Percentiles rank a stretch among this genome's conserved stretches.
Conservation (phyloP, 2,888 invertebrate species). For the Dioctria linearis region DNA sequence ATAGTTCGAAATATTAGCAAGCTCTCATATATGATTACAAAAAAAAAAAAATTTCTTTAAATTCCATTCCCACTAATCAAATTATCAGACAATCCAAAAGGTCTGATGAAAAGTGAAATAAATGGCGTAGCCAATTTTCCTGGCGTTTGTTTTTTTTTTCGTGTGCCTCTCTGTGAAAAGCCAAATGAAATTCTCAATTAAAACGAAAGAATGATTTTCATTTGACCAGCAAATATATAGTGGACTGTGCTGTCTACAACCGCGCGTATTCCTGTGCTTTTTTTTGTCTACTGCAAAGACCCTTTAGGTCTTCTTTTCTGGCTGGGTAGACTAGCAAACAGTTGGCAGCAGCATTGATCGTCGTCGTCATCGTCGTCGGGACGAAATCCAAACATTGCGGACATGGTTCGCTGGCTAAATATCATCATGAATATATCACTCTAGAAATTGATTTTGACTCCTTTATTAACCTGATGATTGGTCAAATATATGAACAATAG, state of each 20-base stretch:
- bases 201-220: slow-evolving; percentile 32
- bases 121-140: too few species aligned
- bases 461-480: slow-evolving; percentile 47
- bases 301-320: neutral
- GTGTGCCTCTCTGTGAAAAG: neutral
- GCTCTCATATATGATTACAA: too few species aligned
- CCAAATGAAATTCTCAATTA: slow-evolving; percentile 19
- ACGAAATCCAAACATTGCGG: slow-evolving; percentile 27
- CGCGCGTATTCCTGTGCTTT: neutral
- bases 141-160: too few species aligned
- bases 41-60: too few species aligned
- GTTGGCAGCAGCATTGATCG: too few species aligned
- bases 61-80: too few species aligned
- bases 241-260: neutral
- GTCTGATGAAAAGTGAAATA: too few species aligned
- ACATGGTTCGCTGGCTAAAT: slow-evolving; percentile 25
- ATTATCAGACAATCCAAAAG: too few species aligned
- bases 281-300: neutral
- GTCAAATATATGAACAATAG: slow-evolving; percentile 33
- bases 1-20: too few species aligned
- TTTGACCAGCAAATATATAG: neutral
- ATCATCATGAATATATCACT: slow-evolving; percentile 7
- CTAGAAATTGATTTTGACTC: slow-evolving; percentile 28
- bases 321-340: slow-evolving; percentile 25
- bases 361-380: neutral